Evolutionary conservation across 2,113 vertebrate species (phyloP).

Genomic region (Corythornis vintsioides): DNA sequence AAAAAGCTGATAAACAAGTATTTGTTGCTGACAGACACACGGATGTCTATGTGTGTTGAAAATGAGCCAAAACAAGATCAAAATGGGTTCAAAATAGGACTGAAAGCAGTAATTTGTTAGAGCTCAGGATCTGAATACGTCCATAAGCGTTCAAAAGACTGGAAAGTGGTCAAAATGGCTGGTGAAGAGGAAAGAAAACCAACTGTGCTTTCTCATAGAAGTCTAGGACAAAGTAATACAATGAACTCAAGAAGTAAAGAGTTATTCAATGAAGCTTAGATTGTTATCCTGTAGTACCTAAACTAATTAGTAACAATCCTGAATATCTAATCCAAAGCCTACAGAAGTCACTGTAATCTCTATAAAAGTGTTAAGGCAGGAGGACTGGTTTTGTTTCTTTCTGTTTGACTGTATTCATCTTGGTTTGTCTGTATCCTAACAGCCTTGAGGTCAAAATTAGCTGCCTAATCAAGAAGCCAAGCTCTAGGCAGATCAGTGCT

Average conservation of each 20-base stretch:
- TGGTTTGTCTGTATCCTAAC: not conserved
- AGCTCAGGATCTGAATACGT: not conserved
- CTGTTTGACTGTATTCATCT: not conserved
- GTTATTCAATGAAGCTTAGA: not conserved
- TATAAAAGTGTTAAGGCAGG: not conserved
- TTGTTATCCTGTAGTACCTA: accelerated
- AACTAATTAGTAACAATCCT: not conserved
- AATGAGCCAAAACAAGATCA: not conserved
- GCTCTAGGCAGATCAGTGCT: not conserved
- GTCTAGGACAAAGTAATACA: not conserved
- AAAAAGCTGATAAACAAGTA: not conserved
- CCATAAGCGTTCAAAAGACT: not conserved
- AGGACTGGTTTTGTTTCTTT: not conserved
- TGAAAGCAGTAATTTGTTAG: not conserved
- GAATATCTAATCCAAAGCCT: not conserved
- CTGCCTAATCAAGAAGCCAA: not conserved
- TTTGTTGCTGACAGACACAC: not conserved
- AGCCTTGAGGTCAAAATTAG: not conserved
- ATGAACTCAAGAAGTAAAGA: not conserved
- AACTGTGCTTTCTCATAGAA: not conserved
- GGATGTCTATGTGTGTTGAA: not conserved
- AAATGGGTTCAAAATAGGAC: not conserved
- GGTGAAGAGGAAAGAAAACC: not conserved
- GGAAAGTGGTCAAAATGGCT: not conserved
- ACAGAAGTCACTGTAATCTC: not conserved